Evolutionary conservation across 2,797 vertebrate genomes (phyloP).

Genomic region (Falco berigora): DNA sequence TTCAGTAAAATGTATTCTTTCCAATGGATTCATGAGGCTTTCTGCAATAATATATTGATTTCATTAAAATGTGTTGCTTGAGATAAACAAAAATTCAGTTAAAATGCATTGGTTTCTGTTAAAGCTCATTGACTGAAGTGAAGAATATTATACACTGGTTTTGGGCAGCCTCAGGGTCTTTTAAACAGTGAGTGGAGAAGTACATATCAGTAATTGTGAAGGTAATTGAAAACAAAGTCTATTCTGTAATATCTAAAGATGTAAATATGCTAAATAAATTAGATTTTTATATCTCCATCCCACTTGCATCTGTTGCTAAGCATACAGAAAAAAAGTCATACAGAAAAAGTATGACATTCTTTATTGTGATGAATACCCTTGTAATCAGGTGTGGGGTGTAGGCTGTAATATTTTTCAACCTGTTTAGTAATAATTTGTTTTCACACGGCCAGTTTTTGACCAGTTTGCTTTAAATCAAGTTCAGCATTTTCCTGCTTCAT

Average conservation of each 20-base stretch:
- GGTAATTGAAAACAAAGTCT: conserved; percentile 65
- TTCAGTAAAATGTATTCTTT: conserved; percentile 72
- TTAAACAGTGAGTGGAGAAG: conserved; percentile 53
- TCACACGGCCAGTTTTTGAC: background rate
- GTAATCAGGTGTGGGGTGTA: background rate
- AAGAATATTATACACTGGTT: conserved; percentile 62
- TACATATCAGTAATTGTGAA: conserved; percentile 61
- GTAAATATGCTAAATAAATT: conserved; percentile 60
- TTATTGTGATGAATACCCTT: background rate
- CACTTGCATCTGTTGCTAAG: background rate
- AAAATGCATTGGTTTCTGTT: conserved; percentile 77
- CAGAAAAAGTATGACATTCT: background rate
- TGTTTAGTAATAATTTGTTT: background rate
- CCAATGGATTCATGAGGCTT: conserved; percentile 72
- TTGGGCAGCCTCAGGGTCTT: conserved; percentile 65
- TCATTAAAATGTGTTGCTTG: conserved; percentile 77
- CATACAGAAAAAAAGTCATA: background rate
- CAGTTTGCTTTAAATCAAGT: background rate
- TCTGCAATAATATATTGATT: conserved; percentile 78
- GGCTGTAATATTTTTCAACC: background rate
- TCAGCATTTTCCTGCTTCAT: background rate
- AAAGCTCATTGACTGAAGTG: conserved; percentile 75
- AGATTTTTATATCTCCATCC: conserved; percentile 35
- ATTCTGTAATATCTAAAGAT: conserved; percentile 41
- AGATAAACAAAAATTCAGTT: conserved; percentile 79